Evolutionary conservation across 1,140 invertebrate genomes (phyloP).

Genomic region (Archivesica marissinica): DNA sequence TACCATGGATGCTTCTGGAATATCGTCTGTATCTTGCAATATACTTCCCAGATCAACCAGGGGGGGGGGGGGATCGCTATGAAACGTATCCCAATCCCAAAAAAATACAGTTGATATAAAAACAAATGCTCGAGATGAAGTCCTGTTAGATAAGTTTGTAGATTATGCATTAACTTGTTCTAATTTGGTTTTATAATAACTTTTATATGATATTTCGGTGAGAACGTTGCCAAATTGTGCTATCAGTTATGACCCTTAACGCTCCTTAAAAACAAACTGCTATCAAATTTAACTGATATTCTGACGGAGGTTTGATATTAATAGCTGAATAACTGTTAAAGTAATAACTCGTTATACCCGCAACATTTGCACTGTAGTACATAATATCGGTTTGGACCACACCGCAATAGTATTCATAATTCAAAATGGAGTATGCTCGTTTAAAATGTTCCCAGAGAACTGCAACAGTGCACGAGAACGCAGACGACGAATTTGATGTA

Average conservation of each 20-base stretch:
- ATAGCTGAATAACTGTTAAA: no score
- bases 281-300: constrained; percentile 36
- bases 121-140: background rate
- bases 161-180: background rate
- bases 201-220: constrained; percentile 14
- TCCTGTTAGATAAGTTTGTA: background rate
- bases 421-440: background rate
- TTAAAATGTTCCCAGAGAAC: background rate
- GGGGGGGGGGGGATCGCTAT: no score
- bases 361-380: background rate
- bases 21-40: no score
- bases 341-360: background rate
- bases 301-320: constrained; percentile 3
- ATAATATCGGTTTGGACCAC: background rate
- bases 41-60: no score
- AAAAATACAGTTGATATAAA: background rate
- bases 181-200: background rate
- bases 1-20: no score
- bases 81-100: background rate
- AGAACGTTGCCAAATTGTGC: constrained; percentile 29
- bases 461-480: constrained; percentile 7
- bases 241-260: constrained; percentile 56
- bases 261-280: constrained; percentile 18
- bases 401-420: background rate
- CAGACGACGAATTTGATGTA: constrained; percentile 53